Evolutionary conservation across 2,797 vertebrate genomes (phyloP).

Genomic region (Setipinna tenuifilis): DNA sequence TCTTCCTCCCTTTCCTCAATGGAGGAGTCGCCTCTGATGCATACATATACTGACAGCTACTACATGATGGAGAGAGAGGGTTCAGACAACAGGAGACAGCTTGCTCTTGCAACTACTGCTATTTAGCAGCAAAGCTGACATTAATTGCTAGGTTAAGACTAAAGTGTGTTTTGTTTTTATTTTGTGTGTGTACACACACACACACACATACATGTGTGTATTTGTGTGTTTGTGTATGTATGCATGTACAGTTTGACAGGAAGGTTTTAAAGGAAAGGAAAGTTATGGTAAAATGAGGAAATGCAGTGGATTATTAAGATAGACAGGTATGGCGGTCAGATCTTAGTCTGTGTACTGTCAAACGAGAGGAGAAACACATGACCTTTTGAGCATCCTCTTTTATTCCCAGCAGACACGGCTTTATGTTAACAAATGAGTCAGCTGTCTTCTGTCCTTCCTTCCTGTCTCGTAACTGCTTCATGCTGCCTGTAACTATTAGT

Average conservation of each 20-base stretch:
- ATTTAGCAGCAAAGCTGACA: no score
- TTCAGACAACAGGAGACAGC: no score
- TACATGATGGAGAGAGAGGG: no score
- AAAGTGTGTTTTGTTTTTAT: no score
- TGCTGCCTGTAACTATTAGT: background rate
- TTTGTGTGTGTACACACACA: no score
- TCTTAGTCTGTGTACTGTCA: background rate
- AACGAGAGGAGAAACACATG: conserved; percentile 23
- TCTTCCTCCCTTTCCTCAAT: no score
- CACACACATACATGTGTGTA: background rate
- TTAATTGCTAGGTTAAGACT: no score
- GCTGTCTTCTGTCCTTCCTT: conserved; percentile 19
- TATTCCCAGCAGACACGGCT: conserved; percentile 54
- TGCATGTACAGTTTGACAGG: background rate
- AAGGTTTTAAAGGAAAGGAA: background rate
- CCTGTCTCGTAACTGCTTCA: background rate
- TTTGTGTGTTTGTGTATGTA: no score
- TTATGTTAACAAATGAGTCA: conserved; percentile 57
- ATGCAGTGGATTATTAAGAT: background rate
- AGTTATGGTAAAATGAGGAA: background rate
- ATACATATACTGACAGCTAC: no score
- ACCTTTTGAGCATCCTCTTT: conserved; percentile 59
- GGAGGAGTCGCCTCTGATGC: no score
- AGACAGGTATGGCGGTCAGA: background rate
- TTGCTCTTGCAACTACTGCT: no score